A percentile compares a stretch with the other conserved stretches of the same genome.
phyloP scores from a whole-genome alignment of 2,888 invertebrate genomes.

The Drosophila niveifrons region DNA sequence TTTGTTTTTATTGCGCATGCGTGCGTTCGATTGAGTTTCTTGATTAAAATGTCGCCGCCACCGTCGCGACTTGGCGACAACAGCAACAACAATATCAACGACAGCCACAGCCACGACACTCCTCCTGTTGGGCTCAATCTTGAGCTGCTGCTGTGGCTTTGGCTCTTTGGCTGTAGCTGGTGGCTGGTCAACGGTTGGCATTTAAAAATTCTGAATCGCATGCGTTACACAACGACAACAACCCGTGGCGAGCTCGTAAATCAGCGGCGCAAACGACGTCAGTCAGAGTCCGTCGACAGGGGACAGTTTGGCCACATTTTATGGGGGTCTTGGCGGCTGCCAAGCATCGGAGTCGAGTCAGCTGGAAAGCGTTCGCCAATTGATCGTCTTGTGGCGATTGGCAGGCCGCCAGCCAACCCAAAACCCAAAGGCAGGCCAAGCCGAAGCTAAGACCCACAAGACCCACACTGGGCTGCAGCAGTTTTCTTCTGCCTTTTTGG shows the following conservation, averaged over 20 bases:
- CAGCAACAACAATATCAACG: conserved; percentile 39
- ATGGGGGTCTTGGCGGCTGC: conserved; percentile 28
- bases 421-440: background rate
- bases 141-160: conserved; percentile 37
- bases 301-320: conserved; percentile 29
- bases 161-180: conserved; percentile 23
- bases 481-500: conserved; percentile 60
- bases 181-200: conserved; percentile 71
- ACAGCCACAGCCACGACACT: conserved; percentile 31
- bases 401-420: conserved; percentile 62
- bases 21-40: conserved; percentile 83
- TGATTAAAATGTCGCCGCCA: conserved; percentile 80
- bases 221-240: conserved; percentile 81
- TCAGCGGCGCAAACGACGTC: conserved; percentile 78
- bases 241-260: conserved; percentile 83
- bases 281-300: conserved; percentile 51
- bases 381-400: conserved; percentile 76
- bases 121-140: conserved; percentile 34
- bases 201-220: conserved; percentile 79
- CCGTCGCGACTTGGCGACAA: conserved; percentile 69
- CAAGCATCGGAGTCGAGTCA: conserved; percentile 38
- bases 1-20: conserved; percentile 82
- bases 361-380: conserved; percentile 66
- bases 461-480: conserved; percentile 63
- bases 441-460: too few relatives aligned